Conservation (phyloP, 2,888 invertebrate species). For the Leucoma salicis region DNA sequence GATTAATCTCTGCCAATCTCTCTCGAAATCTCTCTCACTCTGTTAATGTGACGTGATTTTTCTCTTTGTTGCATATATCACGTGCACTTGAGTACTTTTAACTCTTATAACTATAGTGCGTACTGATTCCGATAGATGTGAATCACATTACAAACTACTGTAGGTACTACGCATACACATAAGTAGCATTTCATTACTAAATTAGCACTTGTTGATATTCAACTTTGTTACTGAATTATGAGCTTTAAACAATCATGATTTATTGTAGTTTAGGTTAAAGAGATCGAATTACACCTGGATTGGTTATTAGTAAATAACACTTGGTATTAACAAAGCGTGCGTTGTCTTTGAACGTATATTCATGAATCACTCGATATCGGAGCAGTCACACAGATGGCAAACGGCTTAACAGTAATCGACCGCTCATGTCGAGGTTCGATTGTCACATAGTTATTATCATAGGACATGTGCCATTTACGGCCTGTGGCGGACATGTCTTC, state of each 20-base stretch:
- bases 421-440: too few relatives aligned
- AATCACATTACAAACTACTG: background rate
- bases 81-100: constrained; percentile 1
- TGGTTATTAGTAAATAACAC: background rate
- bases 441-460: too few relatives aligned
- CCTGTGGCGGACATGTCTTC: too few relatives aligned
- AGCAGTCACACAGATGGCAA: too few relatives aligned
- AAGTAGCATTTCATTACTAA: constrained; percentile 5
- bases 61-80: background rate
- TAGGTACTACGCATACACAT: background rate
- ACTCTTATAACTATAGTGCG: background rate
- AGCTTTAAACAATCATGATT: background rate
- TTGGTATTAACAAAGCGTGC: too few relatives aligned
- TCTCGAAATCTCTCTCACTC: too few relatives aligned
- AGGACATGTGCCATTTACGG: too few relatives aligned
- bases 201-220: background rate
- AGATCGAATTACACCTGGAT: background rate
- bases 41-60: too few relatives aligned
- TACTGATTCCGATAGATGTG: constrained; percentile 1
- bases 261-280: background rate
- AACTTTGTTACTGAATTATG: background rate
- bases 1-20: too few relatives aligned
- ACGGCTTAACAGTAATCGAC: too few relatives aligned
- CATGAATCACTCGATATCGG: too few relatives aligned
- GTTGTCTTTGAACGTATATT: too few relatives aligned